Base-by-base conservation (phyloP, 2,888 invertebrate species). In the Dicroscelio sp. region DNA sequence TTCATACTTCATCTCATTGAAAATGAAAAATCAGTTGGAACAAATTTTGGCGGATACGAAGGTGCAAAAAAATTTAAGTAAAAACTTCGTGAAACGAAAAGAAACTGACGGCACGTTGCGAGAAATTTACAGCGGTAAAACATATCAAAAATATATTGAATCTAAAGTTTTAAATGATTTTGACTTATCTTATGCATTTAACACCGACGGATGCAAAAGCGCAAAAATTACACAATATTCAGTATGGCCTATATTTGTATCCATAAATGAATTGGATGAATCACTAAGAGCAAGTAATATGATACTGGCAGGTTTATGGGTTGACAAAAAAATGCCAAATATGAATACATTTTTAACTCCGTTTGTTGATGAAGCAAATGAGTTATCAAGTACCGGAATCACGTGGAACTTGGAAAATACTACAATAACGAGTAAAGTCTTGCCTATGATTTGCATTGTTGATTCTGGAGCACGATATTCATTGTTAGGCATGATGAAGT, bases 351-450 rank as follows among this genome's bases (percentile, higher is more conserved):
- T 90, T 63, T 71, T 92, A 48, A 10, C 27, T 30, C 86, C 88
- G 30, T 86, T 91, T 75, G 89, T 91, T 2, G 71, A 92, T n/a
- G 78, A 92, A 85, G 80, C 88, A 1, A 92, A 93, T 82, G 8
- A 52, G 6, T 82, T 92, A 48, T 80, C 92, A 23, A 78, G 14
- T 25, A 69, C 65, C 25, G 92, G 92, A 20, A 55, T 92, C 17
- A 23, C 65, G 1, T 93, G 92, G 91, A 35, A 67, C 48, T 38
- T 58, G 14, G 63, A 88, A 52, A 85, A 55, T 25, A 23, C 33
- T 27, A 38, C 48, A 23, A 43, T 90, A 38, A 75, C 35, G 14
- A 86, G 83, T 10, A 92, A 90, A 83, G 27, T 90, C 17, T 27
- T 91, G 48, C 90, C 91, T 27, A 5, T 92, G n/a, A n/a, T 80